A percentile compares a stretch with the other conserved stretches of the same genome.
These are phyloP conservation scores for Nomada ruficornis DNA, from an alignment of 2,888 invertebrate genomes.

Conservation along the genomic window DNA sequence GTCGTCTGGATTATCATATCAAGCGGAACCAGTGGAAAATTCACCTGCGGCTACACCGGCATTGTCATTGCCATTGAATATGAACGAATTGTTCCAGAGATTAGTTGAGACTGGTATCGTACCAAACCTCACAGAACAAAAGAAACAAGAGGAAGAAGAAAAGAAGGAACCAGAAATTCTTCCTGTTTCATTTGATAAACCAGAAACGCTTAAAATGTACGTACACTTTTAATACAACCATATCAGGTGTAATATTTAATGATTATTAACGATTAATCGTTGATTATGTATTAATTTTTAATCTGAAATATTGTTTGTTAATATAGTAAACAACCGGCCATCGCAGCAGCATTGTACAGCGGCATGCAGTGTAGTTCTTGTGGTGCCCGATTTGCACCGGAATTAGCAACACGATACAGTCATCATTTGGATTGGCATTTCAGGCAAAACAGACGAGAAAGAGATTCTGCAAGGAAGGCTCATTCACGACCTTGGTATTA, in stretches of 20 bases:
- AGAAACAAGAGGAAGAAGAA: slow-evolving; percentile 78
- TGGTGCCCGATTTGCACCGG: slow-evolving; percentile 96
- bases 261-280: not conserved
- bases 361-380: slow-evolving; percentile 99
- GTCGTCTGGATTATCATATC: slow-evolving; percentile 83
- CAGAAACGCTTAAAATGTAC: slow-evolving; percentile 91
- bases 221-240: slow-evolving; percentile 77
- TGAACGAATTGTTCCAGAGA: slow-evolving; percentile 93
- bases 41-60: slow-evolving; percentile 78
- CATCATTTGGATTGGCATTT: slow-evolving; percentile 99
- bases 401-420: slow-evolving; percentile 94
- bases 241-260: not conserved
- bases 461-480: slow-evolving; percentile 93
- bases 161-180: slow-evolving; percentile 85
- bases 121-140: slow-evolving; percentile 80
- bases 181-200: slow-evolving; percentile 88
- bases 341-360: slow-evolving; percentile 90
- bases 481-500: slow-evolving; percentile 96
- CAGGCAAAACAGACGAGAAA: slow-evolving; percentile 94
- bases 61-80: slow-evolving; percentile 86
- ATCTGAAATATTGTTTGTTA: slow-evolving; percentile 63
- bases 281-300: slow-evolving; percentile 16
- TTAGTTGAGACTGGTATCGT: slow-evolving; percentile 94
- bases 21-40: slow-evolving; percentile 77
- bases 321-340: slow-evolving; percentile 89